Base-by-base conservation (phyloP, 2,113 vertebrate species). In the Carassius auratus region DNA sequence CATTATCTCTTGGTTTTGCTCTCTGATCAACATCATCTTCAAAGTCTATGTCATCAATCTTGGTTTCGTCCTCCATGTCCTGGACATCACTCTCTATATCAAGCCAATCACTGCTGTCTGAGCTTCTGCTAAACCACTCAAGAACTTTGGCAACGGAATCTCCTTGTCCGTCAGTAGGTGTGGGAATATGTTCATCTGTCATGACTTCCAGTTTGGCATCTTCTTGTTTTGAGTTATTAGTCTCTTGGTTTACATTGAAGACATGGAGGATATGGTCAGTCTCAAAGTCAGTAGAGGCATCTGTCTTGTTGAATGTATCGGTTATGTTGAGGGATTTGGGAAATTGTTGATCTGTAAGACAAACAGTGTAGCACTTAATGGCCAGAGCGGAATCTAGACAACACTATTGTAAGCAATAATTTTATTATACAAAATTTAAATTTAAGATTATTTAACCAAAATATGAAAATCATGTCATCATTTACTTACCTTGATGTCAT, bases 111-210 rank as follows among this genome's bases (percentile, higher is more conserved):
- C 55, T 88, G 89, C 91, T 93, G 91, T 93, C 92, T 76, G 93
- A 94, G 93, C 96, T 98, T 91, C 96, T 95, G 92, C 92, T 95
- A 92, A 99, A 98, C 97, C 97, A 99, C 82, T 97, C 97, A 90
- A 99, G 91, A 83, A 98, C 97, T 94, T 97, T 97, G 71, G 95
- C 92, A 61, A 99, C 96, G 87, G 97, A 96, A 83, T 97, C 94
- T 57, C 96, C 91, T 0, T 94, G 90, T 50, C 94, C 94, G 90
- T 95, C 93, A 42, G 86, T 88, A 52, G 92, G 89, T 82, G 96
- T 95, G 89, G 88, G 86, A 87, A 89, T 78, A 89, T 87, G 85
- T 84, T 89, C 92, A 73, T 92, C 91, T 86, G 92, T 86, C 76
- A 80, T 88, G 76, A 93, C 93, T 50, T 87, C 48, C 0, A 87